Base-by-base conservation (phyloP, 35 echinoderm and acorn worm species). In the Eucidaris tribuloides region DNA sequence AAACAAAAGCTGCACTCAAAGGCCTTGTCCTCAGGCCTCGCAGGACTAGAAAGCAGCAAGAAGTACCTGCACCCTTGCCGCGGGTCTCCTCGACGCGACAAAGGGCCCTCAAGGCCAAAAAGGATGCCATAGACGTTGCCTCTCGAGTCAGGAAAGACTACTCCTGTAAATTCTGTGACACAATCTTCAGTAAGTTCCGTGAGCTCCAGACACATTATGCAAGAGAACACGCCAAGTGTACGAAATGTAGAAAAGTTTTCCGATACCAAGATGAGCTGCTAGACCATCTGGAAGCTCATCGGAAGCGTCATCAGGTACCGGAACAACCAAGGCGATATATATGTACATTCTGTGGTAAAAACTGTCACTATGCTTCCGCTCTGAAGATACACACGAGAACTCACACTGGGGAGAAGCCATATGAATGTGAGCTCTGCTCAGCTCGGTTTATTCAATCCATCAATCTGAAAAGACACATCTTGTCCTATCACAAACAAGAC, bases 361-460 rank as follows among this genome's bases (percentile, higher is more conserved):
- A 97, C 5, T 97, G 89, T 40, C 60, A 84, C 20, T 88, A 88
- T 58, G n/a, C 57, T 15, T 88, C 84, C 0, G 94, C 89, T 0
- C 77, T 97, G 29, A 97, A 97, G 43, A 87, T 97, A 38, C 94
- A 92, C 40, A 58, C 88, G 9, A 70, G 94, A 5, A 97, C 89
- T 14, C 94, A 97, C 76, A 92, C 94, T 4, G 84, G 94, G 19
- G 87, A 91, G 81, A 97, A 96, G 42, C 93, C 93, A 4, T 96
- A 82, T 58, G 82, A 82, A 27, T 96, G 93, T 72, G 79, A 80
- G 24, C 77, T 91, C 54, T 96, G 93, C 30, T 61, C 78, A 50
- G 83, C 85, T 45, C 84, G 85, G 2, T 96, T 96, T 60, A 91
- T 87, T 41, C 93, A 96, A 61, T 96, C 92, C 3, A 96, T 96